Evolutionary conservation across 2,888 invertebrate genomes (phyloP), one percentile per base, ranked within the genome.

Genomic region (Bimastos eiseni): DNA sequence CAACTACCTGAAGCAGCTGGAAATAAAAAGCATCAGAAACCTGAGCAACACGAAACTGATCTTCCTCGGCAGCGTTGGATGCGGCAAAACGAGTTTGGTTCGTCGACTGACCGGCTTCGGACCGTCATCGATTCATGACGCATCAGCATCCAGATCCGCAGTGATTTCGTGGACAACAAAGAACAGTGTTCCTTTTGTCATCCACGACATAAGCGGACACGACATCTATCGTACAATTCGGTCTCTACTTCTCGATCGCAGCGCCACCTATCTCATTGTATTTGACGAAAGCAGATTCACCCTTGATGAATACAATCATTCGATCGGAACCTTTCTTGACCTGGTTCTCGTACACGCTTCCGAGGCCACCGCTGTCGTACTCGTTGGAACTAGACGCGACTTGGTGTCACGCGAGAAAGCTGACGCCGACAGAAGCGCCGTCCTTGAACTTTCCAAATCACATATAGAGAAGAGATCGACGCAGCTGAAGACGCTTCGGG

Each of bases 361-460:
- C 30, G n/a, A 70, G n/a, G n/a, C 70, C 30, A n/a, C n/a, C n/a
- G n/a, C n/a, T n/a, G 70, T 70, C 30, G n/a, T n/a, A 70, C 30
- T 70, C 70, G n/a, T 70, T 17, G 70, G 70, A 70, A 70, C 70
- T 11, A 30, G n/a, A 70, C 13, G 70, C 70, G 70, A 70, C 30
- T 70, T 70, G 13, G n/a, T 70, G 30, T 70, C 70, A 70, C 70
- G 70, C 17, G 70, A 70, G n/a, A 30, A 70, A 0, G n/a, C 30
- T 70, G 70, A 30, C 11, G 30, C 70, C 11, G 70, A 70, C 70
- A 30, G 30, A 70, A 30, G 11, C 30, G 11, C 70, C n/a, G n/a
- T 70, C n/a, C 70, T 70, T 70, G n/a, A 70, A 70, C 70, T 70
- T n/a, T 70, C 70, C n/a, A 70, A 70, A 17, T 70, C 70, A n/a